These are phyloP conservation scores for Aleiodes sp. DNA, from an alignment of 1,140 invertebrate genomes.

Conservation along the genomic window DNA sequence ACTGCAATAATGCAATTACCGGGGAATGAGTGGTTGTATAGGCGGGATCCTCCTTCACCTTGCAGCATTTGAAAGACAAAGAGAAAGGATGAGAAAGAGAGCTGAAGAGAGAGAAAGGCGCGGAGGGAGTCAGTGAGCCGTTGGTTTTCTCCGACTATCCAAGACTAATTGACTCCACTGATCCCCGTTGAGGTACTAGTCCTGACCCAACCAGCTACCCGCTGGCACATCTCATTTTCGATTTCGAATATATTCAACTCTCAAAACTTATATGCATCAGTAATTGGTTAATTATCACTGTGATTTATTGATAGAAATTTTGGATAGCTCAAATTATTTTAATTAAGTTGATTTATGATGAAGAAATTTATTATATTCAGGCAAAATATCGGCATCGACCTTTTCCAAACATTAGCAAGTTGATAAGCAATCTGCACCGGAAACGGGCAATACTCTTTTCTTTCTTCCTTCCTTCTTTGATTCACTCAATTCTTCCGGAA, in stretches of 20 bases:
- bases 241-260: neutral
- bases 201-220: neutral
- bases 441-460: neutral
- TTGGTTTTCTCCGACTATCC: neutral
- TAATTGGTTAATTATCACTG: no score
- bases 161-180: slow-evolving; percentile 1
- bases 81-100: neutral
- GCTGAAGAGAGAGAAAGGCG: neutral
- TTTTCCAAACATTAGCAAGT: no score
- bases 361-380: no score
- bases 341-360: no score
- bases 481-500: slow-evolving; percentile 4
- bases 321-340: no score
- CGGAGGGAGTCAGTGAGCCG: neutral
- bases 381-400: no score
- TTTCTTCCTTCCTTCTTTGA: no score
- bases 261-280: no score
- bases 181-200: neutral
- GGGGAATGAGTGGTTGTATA: slow-evolving; percentile 3
- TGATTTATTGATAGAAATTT: no score
- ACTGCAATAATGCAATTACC: neutral
- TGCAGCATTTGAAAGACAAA: neutral
- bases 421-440: neutral
- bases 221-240: neutral
- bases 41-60: neutral